A percentile compares a stretch with the other conserved stretches of the same genome.
Evolutionary conservation across 1,140 invertebrate genomes (phyloP).

Genomic region (Trachelipus rathkii): DNA sequence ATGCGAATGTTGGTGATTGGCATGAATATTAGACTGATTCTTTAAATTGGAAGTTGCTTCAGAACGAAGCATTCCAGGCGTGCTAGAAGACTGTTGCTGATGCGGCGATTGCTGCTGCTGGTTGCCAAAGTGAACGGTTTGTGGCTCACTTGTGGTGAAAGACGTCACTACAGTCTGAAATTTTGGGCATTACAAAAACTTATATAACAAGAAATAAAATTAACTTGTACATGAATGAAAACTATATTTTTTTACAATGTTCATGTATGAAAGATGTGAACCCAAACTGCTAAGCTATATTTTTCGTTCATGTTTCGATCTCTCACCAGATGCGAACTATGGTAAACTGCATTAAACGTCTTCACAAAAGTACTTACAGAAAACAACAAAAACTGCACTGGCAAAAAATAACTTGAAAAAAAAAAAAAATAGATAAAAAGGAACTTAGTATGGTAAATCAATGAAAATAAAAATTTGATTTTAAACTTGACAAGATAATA

Average conservation of each 20-base stretch:
- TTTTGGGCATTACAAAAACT: neutral
- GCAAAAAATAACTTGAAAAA: too few species aligned
- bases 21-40: conserved; percentile 2
- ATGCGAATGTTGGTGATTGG: conserved; percentile 2
- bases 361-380: too few species aligned
- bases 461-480: too few species aligned
- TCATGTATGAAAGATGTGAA: neutral
- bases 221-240: neutral
- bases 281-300: too few species aligned
- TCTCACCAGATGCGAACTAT: too few species aligned
- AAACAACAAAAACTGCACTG: too few species aligned
- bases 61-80: conserved; percentile 33
- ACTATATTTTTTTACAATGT: neutral
- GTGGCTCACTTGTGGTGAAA: conserved; percentile 44
- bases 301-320: too few species aligned
- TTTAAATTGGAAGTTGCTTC: conserved; percentile 43
- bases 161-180: conserved; percentile 39
- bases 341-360: too few species aligned
- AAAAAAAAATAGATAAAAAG: too few species aligned
- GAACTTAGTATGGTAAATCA: too few species aligned
- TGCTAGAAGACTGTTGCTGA: conserved; percentile 16
- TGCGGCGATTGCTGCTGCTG: neutral
- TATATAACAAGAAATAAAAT: neutral
- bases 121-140: conserved; percentile 39
- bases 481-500: too few species aligned